A percentile compares a stretch with the other conserved stretches of the same genome.
Evolutionary conservation across 2,113 vertebrate genomes (phyloP).

Genomic region (Aphelocoma coerulescens): DNA sequence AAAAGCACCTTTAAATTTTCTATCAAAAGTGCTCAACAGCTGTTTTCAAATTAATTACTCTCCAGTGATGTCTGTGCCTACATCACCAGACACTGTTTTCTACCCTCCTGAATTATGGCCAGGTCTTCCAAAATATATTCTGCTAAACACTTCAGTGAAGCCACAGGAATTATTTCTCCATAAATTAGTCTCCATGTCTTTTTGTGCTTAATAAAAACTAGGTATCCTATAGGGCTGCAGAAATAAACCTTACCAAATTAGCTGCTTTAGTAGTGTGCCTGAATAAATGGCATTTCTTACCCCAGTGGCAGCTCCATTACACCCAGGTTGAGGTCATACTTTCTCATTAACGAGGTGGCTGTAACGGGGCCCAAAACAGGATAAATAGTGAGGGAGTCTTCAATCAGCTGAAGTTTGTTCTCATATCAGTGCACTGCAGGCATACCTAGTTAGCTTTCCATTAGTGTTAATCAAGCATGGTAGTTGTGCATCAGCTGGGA

Average conservation of each 20-base stretch:
- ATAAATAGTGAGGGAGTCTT: constrained; percentile 6
- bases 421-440: constrained; percentile 37
- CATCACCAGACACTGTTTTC: neutral
- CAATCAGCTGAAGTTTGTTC: constrained; percentile 28
- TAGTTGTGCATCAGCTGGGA: neutral
- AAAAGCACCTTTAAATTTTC: neutral
- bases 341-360: neutral
- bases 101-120: neutral
- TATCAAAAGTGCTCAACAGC: neutral
- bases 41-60: neutral
- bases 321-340: neutral
- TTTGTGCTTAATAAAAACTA: neutral
- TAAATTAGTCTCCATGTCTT: neutral
- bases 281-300: neutral
- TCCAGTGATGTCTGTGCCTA: neutral
- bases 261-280: neutral
- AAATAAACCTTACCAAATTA: neutral
- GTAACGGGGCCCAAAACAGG: neutral
- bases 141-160: neutral
- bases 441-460: constrained; percentile 28
- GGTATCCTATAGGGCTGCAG: neutral
- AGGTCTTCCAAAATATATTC: neutral
- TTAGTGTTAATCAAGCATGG: constrained; percentile 21
- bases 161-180: neutral
- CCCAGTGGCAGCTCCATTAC: neutral